Base-by-base conservation (phyloP, 2,888 invertebrate species). In the Tipula helvola region DNA sequence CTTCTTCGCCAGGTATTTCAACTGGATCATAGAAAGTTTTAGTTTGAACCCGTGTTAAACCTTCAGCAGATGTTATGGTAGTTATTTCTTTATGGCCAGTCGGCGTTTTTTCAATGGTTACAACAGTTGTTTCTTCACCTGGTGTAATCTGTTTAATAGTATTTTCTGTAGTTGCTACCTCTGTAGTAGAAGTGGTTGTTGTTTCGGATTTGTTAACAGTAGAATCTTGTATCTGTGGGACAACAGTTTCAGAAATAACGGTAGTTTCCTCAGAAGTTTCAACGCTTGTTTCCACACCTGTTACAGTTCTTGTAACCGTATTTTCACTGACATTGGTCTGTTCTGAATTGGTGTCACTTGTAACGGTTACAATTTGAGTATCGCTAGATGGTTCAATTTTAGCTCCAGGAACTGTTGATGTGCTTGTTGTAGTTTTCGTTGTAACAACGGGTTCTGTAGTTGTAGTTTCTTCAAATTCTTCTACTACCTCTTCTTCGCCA, bases 11-110 rank as follows among this genome's bases (percentile, higher is more conserved):
- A 36, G 83, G 16, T 5, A 36, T 86, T 86, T 47, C 86, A 88
- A 91, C 90, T 5, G 91, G 91, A 88, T 91, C 91, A 89, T 90
- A 91, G 89, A 91, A 91, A 57, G 91, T 91, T 86, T 89, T 88
- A 47, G 90, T 90, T 87, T 90, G 89, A 5, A 90, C 90, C 89
- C 91, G 91, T 5, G 90, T 86, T 16, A 91, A 90, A 83, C 91
- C 91, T 88, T 91, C 91, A 2, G 90, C 90, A 87, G 91, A 90
- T 0, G 91, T 90, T 2, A 89, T 88, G 86, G 89, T 90, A 71
- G 88, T 91, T 87, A 89, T 89, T 88, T 90, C 88, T 88, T 91
- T 90, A 86, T 91, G 91, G 47, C 91, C 91, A 39, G 84, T 84
- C n/a, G 36, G 18, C 8, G 57, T 83, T 41, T 86, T 41, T 16